Evolutionary conservation across 2,797 vertebrate genomes (phyloP).

Genomic region (Malacoraja senta): DNA sequence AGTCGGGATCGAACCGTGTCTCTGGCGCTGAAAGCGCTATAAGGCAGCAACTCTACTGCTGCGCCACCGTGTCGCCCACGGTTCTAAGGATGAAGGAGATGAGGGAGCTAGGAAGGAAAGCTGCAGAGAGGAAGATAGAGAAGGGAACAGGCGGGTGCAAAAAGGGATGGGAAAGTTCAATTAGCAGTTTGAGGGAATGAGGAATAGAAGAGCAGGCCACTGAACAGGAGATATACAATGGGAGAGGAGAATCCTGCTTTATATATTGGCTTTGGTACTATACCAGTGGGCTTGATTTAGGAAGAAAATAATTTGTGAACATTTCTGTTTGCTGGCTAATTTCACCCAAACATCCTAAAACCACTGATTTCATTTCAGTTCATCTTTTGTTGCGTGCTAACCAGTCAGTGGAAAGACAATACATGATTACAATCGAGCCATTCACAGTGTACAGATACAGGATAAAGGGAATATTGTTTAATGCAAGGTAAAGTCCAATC

Average conservation of each 20-base stretch:
- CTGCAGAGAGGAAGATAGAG: no score
- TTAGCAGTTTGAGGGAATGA: neutral
- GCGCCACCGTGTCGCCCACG: no score
- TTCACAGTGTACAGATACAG: no score
- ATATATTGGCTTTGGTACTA: neutral
- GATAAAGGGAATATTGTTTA: no score
- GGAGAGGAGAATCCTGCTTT: neutral
- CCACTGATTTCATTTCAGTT: neutral
- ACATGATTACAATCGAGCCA: no score
- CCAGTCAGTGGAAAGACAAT: no score
- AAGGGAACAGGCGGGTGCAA: neutral
- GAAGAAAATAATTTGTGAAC: neutral
- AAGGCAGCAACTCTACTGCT: no score
- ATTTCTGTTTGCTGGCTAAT: neutral
- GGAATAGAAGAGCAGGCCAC: neutral
- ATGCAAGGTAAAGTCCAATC: no score
- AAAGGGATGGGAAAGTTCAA: neutral
- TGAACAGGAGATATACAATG: neutral
- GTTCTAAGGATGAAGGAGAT: neutral
- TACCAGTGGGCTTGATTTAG: neutral
- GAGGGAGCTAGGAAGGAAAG: neutral
- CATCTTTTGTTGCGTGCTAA: no score
- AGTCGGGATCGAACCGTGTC: no score
- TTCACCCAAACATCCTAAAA: neutral
- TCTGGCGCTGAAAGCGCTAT: no score